Evolutionary conservation across 2,888 invertebrate species (phyloP), one percentile per base, ranked within the genome.

Genomic region (Ganaspis brasiliensis): DNA sequence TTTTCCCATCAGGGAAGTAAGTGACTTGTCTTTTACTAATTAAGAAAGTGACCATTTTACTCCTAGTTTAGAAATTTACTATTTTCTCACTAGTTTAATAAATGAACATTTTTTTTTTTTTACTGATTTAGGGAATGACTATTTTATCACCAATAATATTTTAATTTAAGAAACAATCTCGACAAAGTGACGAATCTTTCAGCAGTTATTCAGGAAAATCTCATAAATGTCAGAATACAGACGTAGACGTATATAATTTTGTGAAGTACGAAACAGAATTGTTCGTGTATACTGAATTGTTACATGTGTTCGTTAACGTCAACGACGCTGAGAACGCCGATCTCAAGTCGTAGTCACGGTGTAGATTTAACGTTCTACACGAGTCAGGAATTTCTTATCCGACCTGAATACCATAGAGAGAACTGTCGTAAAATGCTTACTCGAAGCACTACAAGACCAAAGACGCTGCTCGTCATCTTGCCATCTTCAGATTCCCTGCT

Each of bases 371-470:
- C 79, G 78, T 78, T 40, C 61, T 49, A 76, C 74, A 52, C 78
- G 78, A 77, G 78, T 78, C 59, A 70, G 77, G 78, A 79, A 82
- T 81, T 82, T 80, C 78, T 82, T 80, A 80, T 80, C 81, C 77
- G 40, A 56, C 75, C 73, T 72, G 74, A 79, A 79, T 75, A 63
- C 74, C 75, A 73, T 72, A 52, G 70, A 75, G 67, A 61, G 37
- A 37, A 21, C 72, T 73, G 77, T 74, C 76, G 76, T 77, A 79
- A 81, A 81, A 79, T 76, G 80, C 76, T 78, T 78, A 76, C 74
- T 77, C 73, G 31, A 77, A 77, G 67, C 63, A 78, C 79, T 72
- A 74, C 74, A 76, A 74, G 74, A 49, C 76, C 80, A 75, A 80
- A 78, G 78, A 78, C 78, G 78, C 76, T 77, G 67, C 61, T 78